Evolutionary conservation across 2,797 vertebrate genomes (phyloP).

Genomic region (Pelodytes ibericus): DNA sequence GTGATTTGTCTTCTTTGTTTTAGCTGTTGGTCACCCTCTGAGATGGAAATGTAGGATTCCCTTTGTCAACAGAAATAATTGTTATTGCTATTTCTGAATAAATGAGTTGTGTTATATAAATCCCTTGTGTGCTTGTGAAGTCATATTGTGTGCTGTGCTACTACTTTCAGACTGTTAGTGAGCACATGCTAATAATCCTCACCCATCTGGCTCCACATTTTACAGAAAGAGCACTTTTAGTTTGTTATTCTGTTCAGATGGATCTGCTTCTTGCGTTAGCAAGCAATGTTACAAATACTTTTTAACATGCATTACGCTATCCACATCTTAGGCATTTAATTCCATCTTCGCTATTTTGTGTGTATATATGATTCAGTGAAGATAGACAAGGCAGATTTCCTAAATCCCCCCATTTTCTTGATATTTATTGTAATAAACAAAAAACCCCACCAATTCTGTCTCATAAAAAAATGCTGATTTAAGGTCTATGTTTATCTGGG

Average conservation of each 20-base stretch:
- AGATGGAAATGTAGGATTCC: not conserved
- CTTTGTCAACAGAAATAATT: constrained; percentile 1
- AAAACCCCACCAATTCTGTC: no score
- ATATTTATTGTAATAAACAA: no score
- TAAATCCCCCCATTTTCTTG: no score
- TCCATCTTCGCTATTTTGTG: not conserved
- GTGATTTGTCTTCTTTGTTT: not conserved
- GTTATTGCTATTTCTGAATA: constrained; percentile 17
- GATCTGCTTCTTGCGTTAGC: not conserved
- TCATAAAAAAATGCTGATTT: no score
- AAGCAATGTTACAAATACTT: not conserved
- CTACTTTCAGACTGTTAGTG: not conserved
- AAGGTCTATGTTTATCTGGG: no score
- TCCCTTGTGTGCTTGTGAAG: not conserved
- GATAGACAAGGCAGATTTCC: no score
- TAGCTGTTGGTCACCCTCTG: no score
- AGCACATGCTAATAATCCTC: not conserved
- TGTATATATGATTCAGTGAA: no score
- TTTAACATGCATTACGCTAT: not conserved
- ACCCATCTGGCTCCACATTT: constrained; percentile 7
- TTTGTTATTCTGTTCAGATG: not conserved
- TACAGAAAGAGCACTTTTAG: not conserved
- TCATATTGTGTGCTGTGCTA: not conserved
- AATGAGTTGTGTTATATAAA: not conserved
- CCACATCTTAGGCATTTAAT: not conserved